Conservation (phyloP, 2,113 vertebrate genomes). For the Sphyrna mokarran region DNA sequence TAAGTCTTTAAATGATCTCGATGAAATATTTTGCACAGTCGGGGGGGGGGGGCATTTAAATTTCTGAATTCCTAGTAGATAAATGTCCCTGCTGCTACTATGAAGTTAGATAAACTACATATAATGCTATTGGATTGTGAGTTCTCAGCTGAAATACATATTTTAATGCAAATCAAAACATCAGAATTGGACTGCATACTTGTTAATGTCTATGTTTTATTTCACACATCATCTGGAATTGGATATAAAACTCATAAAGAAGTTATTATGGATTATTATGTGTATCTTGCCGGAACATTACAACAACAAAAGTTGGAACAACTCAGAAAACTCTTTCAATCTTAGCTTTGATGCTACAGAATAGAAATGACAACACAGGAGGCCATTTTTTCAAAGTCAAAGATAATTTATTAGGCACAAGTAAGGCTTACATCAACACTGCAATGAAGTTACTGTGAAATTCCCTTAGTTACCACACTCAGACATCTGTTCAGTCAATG, state of each 20-base stretch:
- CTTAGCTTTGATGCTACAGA: background rate
- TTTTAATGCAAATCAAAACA: background rate
- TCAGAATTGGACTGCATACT: background rate
- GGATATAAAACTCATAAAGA: background rate
- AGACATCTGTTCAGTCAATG: too few relatives aligned
- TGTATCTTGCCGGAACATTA: background rate
- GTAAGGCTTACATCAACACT: too few relatives aligned
- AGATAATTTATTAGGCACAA: too few relatives aligned
- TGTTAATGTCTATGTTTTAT: background rate
- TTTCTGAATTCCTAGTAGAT: background rate
- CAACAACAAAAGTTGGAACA: background rate
- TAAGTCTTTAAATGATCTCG: background rate
- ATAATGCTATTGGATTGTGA: background rate
- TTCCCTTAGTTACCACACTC: too few relatives aligned
- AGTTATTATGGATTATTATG: background rate
- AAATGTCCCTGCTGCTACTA: background rate
- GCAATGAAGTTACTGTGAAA: too few relatives aligned
- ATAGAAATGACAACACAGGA: background rate
- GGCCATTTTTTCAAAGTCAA: too few relatives aligned
- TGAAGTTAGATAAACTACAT: background rate
- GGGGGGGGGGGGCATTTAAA: background rate
- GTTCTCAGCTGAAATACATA: background rate
- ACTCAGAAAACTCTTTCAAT: background rate
- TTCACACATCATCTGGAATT: background rate
- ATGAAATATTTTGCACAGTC: background rate